phyloP scores from a whole-genome alignment of 92 coral and sea anemone species.

The Porites divaricata region DNA sequence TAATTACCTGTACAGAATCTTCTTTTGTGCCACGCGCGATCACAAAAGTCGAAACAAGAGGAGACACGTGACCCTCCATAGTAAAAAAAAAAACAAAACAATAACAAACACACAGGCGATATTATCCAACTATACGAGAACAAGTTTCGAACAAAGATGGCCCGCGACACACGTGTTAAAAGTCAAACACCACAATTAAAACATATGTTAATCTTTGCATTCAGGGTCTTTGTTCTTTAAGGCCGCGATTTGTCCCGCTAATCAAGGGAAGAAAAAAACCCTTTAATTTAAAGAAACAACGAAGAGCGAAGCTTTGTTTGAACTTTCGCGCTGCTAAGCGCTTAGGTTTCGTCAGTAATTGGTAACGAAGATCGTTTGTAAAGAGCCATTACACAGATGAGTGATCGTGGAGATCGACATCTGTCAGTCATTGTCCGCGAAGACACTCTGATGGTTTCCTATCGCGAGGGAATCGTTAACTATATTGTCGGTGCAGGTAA shows the following conservation, averaged over 20 bases:
- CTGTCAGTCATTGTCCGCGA: constrained; percentile 42
- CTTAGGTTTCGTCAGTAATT: constrained; percentile 29
- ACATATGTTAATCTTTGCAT: constrained; percentile 40
- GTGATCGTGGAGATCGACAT: constrained; percentile 38
- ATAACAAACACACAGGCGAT: constrained; percentile 33
- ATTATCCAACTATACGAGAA: constrained; percentile 28
- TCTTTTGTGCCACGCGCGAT: constrained; percentile 35
- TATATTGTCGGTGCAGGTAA: constrained; percentile 2
- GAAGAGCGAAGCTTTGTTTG: constrained; percentile 13
- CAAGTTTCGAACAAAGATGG: constrained; percentile 32
- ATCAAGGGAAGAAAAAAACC: constrained; percentile 12
- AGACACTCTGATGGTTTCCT: constrained; percentile 34
- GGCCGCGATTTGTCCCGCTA: constrained; percentile 18
- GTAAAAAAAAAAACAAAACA: constrained; percentile 15
- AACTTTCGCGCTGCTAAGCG: constrained; percentile 38
- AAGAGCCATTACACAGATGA: constrained; percentile 28
- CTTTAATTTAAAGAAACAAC: not conserved
- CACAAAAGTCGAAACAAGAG: constrained; percentile 10
- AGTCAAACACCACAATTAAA: constrained; percentile 32
- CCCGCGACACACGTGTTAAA: constrained; percentile 43
- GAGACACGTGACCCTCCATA: constrained; percentile 43
- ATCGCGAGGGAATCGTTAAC: constrained; percentile 18
- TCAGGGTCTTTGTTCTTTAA: constrained; percentile 18
- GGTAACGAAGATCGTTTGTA: constrained; percentile 10
- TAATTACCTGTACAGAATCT: not conserved